A percentile compares a stretch with the other conserved stretches of the same genome.
Evolutionary conservation across 2,797 vertebrate genomes (phyloP).

Genomic region (Semaprochilodus insignis): DNA sequence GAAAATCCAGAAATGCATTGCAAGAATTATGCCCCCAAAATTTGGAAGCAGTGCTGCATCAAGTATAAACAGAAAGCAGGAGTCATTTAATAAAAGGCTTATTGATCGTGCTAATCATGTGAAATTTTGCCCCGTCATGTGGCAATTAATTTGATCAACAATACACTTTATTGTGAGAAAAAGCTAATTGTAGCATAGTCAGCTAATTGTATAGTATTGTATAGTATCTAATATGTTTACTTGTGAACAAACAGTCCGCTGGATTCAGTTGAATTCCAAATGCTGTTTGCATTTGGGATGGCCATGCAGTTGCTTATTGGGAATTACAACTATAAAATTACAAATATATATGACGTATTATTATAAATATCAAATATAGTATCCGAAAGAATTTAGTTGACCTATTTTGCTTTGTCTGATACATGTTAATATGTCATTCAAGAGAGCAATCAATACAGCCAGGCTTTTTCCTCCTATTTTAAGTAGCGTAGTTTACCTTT

Average conservation of each 20-base stretch:
- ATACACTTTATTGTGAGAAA: constrained; percentile 1
- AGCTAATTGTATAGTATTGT: not conserved
- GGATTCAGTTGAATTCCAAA: constrained; percentile 19
- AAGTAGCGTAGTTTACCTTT: not conserved
- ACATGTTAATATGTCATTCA: constrained; percentile 6
- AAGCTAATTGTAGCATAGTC: not conserved
- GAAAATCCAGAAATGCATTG: not conserved
- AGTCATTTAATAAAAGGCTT: not conserved
- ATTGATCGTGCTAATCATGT: not conserved
- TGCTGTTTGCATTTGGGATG: constrained; percentile 49
- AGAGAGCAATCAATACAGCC: not conserved
- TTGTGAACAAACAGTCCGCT: constrained; percentile 29
- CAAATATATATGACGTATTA: not conserved
- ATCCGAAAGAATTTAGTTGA: not conserved
- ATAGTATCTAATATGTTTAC: constrained; percentile 21
- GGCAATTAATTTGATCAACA: constrained; percentile 54
- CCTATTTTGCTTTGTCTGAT: constrained; percentile 22
- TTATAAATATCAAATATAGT: not conserved
- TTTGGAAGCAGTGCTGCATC: not conserved
- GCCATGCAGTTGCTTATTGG: constrained; percentile 59
- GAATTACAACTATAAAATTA: constrained; percentile 59
- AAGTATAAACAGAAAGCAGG: not conserved
- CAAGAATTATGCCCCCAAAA: not conserved
- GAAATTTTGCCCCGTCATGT: constrained; percentile 56
- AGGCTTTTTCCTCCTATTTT: not conserved